Evolutionary conservation across 2,113 vertebrate genomes (phyloP).

Genomic region (Pituophis catenifer): DNA sequence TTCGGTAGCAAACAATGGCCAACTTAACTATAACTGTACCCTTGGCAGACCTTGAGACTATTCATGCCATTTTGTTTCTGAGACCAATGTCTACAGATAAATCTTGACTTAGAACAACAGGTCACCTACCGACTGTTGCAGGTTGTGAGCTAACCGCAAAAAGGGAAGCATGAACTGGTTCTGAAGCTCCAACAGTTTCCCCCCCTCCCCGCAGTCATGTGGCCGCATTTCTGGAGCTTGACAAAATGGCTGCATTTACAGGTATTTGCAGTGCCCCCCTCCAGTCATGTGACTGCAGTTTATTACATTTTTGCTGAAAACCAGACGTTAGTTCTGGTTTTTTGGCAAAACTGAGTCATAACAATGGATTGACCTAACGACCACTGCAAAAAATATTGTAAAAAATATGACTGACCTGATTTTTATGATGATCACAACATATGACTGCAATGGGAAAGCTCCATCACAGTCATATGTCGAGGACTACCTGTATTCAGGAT

Average conservation of each 20-base stretch:
- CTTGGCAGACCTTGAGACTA: not conserved
- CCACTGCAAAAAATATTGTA: not conserved
- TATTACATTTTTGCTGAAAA: not conserved
- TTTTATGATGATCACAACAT: not conserved
- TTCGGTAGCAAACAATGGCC: not conserved
- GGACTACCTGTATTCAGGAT: not conserved
- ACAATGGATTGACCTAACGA: not conserved
- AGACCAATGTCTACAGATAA: not conserved
- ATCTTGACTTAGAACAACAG: not conserved
- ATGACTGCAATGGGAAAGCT: not conserved
- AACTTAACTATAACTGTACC: not conserved
- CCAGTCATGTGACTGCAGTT: not conserved
- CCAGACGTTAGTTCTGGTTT: not conserved
- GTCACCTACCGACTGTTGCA: not conserved
- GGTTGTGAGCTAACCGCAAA: not conserved
- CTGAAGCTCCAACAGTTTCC: too few species aligned
- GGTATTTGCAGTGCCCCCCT: not conserved
- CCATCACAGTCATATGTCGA: not conserved
- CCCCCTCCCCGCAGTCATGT: not conserved
- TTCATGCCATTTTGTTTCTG: not conserved
- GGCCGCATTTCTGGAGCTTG: not conserved
- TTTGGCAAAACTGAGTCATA: not conserved
- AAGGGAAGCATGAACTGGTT: not conserved
- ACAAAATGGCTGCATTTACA: not conserved
- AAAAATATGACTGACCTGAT: not conserved